Percentiles rank a stretch among this genome's conserved stretches.
These are phyloP conservation scores for Pogonomyrmex barbatus DNA, from an alignment of 1,140 invertebrate genomes.

Conservation along the genomic window DNA sequence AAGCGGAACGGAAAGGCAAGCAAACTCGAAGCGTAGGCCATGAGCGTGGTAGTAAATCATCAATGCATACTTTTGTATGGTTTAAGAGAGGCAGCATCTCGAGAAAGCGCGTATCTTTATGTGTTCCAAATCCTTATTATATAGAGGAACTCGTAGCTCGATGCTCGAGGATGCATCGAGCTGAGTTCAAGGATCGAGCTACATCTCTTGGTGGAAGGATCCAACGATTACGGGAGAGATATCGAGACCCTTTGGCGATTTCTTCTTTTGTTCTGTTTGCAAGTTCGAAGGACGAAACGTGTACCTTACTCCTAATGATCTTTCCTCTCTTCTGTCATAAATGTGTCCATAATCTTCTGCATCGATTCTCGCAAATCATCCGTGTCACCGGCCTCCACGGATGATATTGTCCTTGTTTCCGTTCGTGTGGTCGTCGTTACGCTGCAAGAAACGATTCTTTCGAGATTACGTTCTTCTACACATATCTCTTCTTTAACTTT, in stretches of 20 bases:
- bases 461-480: not conserved
- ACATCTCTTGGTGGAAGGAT: too few species aligned
- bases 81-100: slow-evolving; percentile 11
- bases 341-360: slow-evolving; percentile 87
- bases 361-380: slow-evolving; percentile 86
- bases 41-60: slow-evolving; percentile 70
- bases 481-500: not conserved
- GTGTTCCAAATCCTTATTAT: not conserved
- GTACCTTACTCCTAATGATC: slow-evolving; percentile 71
- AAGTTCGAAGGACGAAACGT: not conserved
- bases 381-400: slow-evolving; percentile 73
- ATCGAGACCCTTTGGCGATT: not conserved
- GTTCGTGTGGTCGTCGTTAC: slow-evolving; percentile 86
- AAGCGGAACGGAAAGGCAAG: slow-evolving; percentile 71
- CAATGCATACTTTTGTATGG: slow-evolving; percentile 65
- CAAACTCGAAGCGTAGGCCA: slow-evolving; percentile 76
- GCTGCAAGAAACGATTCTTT: slow-evolving; percentile 76
- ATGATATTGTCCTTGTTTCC: slow-evolving; percentile 81
- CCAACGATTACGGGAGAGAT: not conserved
- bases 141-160: slow-evolving; percentile 4
- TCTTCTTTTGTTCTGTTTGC: not conserved
- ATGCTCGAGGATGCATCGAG: slow-evolving; percentile 63
- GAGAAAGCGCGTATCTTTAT: not conserved
- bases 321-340: slow-evolving; percentile 86
- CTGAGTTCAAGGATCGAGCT: not conserved